Base-by-base conservation (phyloP, 2,113 vertebrate species). In the Catharus fuscescens region DNA sequence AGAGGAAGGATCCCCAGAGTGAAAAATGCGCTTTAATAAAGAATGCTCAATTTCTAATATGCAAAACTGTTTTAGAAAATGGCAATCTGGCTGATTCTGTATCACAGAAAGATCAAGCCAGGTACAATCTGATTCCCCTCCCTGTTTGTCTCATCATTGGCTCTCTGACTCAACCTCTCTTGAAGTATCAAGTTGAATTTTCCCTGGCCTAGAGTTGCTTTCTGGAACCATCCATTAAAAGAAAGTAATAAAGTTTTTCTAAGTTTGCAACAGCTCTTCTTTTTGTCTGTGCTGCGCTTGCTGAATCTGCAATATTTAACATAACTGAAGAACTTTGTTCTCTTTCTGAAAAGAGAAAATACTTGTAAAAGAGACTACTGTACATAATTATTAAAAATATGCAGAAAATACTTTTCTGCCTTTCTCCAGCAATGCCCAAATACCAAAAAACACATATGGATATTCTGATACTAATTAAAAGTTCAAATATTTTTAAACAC, bases 1-100 rank as follows among this genome's bases (percentile, higher is more conserved):
- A 40, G 36, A 20, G 13, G 31, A 76, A 77, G 10, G 32, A 44
- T 11, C 4, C 5, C 9, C 14, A 14, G 45, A 59, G 2, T 18
- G 53, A 57, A 4, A 57, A 66, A 24, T 2, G 1, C 0, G 0
- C 17, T 60, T 4, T 17, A 21, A 14, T 36, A 26, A 36, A 31
- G 52, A 50, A 34, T 32, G 6, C 4, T 59, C 53, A 18, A 14
- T 52, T 86, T 67, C 32, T 12, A 44, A 36, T 12, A 26, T 6
- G 9, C 21, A 36, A 52, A 52, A 77, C 14, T 36, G 8, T 21
- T 6, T 44, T 50, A 50, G 11, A 52, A 76, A 11, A 20, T 44
- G 50, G 18, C 4, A 34, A 17, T 31, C 31, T 32, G 21, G 21
- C 5, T 36, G 26, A 59, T 26, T 44, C 42, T 31, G 2, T 14